Conservation (phyloP, 1,140 invertebrate genomes). For the Leptoteleia sp. region DNA sequence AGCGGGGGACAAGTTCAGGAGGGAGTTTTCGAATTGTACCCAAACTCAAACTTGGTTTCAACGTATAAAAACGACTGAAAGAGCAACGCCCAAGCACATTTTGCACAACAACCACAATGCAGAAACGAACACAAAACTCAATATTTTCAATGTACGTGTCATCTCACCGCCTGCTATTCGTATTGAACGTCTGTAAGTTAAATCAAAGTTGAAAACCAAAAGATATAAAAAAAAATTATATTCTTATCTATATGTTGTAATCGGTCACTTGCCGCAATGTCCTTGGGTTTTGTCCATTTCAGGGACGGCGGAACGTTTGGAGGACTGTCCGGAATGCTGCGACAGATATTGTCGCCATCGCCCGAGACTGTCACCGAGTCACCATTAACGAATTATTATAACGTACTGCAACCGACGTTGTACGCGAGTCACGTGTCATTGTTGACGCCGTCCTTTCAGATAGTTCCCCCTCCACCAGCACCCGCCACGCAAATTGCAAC, state of each 20-base stretch:
- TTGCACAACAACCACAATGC: constrained; percentile 77
- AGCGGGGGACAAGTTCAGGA: no score
- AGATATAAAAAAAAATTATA: no score
- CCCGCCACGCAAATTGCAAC: constrained; percentile 14
- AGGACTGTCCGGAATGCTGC: constrained; percentile 79
- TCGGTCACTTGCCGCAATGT: constrained; percentile 71
- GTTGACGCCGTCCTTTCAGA: constrained; percentile 71
- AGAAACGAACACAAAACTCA: constrained; percentile 68
- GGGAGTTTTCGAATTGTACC: no score
- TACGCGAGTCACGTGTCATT: constrained; percentile 74
- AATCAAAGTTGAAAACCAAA: constrained; percentile 13
- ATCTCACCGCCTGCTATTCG: constrained; percentile 68
- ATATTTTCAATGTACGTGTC: constrained; percentile 60
- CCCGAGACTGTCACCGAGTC: constrained; percentile 74
- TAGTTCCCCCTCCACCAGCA: constrained; percentile 50
- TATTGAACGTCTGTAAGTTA: constrained; percentile 65
- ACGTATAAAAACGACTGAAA: constrained; percentile 29
- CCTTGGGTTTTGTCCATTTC: constrained; percentile 79
- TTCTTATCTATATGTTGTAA: constrained; percentile 29
- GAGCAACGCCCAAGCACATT: constrained; percentile 76
- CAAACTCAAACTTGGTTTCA: no score
- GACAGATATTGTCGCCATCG: constrained; percentile 79
- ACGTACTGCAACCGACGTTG: constrained; percentile 73
- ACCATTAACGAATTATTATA: constrained; percentile 70
- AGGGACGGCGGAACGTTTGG: constrained; percentile 79